Base-by-base conservation (phyloP, 2,113 vertebrate species). In the Pelobates fuscus region DNA sequence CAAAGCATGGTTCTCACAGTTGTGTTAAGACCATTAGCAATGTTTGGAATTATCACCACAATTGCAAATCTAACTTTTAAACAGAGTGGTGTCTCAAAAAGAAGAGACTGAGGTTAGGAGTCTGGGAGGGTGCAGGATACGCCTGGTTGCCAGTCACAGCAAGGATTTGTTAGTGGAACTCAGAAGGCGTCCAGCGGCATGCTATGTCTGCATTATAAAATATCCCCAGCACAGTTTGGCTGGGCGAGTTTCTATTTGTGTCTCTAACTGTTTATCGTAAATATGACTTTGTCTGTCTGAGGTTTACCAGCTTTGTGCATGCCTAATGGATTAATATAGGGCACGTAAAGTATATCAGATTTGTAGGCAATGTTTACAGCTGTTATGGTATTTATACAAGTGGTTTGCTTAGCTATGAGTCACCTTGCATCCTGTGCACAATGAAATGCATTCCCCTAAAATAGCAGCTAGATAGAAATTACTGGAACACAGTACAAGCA, bases 381-480 rank as follows among this genome's bases (percentile, higher is more conserved):
- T 67, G 72, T 24, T 75, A 21, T 77, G 46, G 30, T 25, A 77
- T 79, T 46, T 75, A 49, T 49, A 57, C 70, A 71, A 67, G 29
- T 62, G 15, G 66, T 8, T 20, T 27, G 17, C 63, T 78, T 73
- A 49, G n/a, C 78, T 37, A 46, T 8, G 1, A 81, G 46, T 61
- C 79, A 79, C 73, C 20, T 70, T 77, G 58, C 77, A 81, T 80
- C 62, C 52, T 78, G 64, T 37, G 26, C 71, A 61, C 58, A 79
- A 79, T 80, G 72, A 83, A 74, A 54, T 44, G 65, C 43, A 67
- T 52, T 17, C 17, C 71, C 67, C 41, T 26, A 80, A 80, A 63
- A 37, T 70, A 20, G 17, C 63, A 12, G 70, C 74, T 71, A 67
- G 14, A 63, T 32, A 77, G 67, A 57, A 25, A 52, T 77, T 67